These are phyloP conservation scores for Scaptodrosophila lebanonensis DNA, from an alignment of 1,140 invertebrate genomes.

Conservation along the genomic window DNA sequence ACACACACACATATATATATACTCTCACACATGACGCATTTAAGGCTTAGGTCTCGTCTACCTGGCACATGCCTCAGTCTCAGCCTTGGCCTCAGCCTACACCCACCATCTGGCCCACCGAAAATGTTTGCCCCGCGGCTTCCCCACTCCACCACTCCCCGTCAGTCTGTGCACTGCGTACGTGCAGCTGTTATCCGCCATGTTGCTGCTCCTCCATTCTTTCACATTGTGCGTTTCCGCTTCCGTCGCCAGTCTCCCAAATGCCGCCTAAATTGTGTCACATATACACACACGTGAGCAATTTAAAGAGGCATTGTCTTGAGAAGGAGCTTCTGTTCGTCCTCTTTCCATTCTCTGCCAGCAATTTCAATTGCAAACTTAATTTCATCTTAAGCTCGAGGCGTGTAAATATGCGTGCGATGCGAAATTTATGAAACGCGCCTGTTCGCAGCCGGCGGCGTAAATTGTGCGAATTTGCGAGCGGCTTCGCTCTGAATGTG, in stretches of 20 bases:
- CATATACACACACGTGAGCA: conserved; percentile 74
- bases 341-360: conserved; percentile 21
- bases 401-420: conserved; percentile 46
- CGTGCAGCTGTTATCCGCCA: conserved; percentile 61
- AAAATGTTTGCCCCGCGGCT: conserved; percentile 40
- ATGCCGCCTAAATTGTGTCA: conserved; percentile 54
- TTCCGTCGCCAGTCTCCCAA: conserved; percentile 51
- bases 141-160: too few species aligned
- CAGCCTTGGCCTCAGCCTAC: neutral
- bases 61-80: neutral
- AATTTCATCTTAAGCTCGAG: conserved; percentile 56
- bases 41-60: conserved; percentile 16
- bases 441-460: neutral
- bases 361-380: conserved; percentile 70
- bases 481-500: too few species aligned
- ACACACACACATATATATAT: conserved; percentile 1
- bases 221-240: conserved; percentile 60
- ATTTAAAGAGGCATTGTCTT: conserved; percentile 46
- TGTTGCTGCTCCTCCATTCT: conserved; percentile 24
- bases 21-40: too few species aligned
- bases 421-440: conserved; percentile 47
- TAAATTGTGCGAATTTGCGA: conserved; percentile 45
- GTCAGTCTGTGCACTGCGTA: conserved; percentile 31
- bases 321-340: conserved; percentile 1
- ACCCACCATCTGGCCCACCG: neutral